Conservation (phyloP, 2,888 invertebrate genomes). For the Lymantria monacha region DNA sequence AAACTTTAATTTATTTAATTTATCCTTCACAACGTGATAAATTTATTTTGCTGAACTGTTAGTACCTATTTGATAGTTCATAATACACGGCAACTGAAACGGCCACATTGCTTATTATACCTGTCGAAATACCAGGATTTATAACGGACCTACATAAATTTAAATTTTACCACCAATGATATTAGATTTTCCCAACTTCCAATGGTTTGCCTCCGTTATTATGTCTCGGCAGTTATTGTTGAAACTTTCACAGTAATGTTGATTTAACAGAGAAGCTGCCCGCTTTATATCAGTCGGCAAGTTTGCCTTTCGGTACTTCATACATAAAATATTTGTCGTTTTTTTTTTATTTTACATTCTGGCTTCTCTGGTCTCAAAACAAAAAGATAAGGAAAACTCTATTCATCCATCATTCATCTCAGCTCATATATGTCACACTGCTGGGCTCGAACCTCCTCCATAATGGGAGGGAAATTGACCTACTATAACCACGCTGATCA, state of each 20-base stretch:
- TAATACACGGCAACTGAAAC: background rate
- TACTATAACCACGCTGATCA: too few relatives aligned
- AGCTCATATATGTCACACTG: too few relatives aligned
- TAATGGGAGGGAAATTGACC: too few relatives aligned
- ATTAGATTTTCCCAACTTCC: conserved; percentile 32
- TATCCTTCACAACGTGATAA: too few relatives aligned
- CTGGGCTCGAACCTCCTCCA: too few relatives aligned
- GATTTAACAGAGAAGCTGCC: conserved; percentile 30
- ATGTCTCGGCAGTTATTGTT: conserved; percentile 49
- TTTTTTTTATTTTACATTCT: too few relatives aligned
- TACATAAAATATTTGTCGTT: background rate
- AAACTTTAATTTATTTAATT: too few relatives aligned
- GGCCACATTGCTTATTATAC: conserved; percentile 4
- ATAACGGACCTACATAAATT: conserved; percentile 28
- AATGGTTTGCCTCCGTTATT: conserved; percentile 33
- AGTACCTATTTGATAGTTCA: background rate
- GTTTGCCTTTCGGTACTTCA: background rate
- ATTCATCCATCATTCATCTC: too few relatives aligned
- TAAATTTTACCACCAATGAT: conserved; percentile 24
- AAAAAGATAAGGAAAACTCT: too few relatives aligned
- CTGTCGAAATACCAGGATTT: conserved; percentile 19
- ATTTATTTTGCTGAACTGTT: too few relatives aligned
- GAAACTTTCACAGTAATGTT: conserved; percentile 40
- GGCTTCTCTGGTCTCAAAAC: too few relatives aligned
- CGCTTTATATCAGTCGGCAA: conserved; percentile 14